A percentile compares a stretch with the other conserved stretches of the same genome.
These are phyloP conservation scores for Salvelinus sp. DNA, from an alignment of 2,113 vertebrate species.

Conservation along the genomic window DNA sequence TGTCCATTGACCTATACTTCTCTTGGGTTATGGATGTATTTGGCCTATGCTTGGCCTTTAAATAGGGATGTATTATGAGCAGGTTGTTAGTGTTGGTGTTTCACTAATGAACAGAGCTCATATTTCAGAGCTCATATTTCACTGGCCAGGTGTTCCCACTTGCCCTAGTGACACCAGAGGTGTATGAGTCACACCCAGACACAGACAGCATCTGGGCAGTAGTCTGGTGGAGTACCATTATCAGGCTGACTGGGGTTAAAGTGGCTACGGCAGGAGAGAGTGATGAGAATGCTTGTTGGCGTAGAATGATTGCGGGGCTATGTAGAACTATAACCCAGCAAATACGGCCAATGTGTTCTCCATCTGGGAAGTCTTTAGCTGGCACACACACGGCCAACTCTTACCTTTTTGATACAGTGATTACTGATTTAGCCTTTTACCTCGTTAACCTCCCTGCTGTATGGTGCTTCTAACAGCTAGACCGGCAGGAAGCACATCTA, in stretches of 20 bases:
- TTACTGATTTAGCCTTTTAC: slow-evolving; percentile 42
- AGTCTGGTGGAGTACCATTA: slow-evolving; percentile 37
- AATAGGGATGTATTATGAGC: too few relatives aligned
- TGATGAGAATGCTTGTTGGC: slow-evolving; percentile 55
- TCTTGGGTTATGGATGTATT: too few relatives aligned
- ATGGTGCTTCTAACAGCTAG: slow-evolving; percentile 9
- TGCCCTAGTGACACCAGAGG: not conserved
- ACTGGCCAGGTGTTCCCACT: not conserved
- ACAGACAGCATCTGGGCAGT: slow-evolving; percentile 6
- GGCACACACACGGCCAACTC: slow-evolving; percentile 42
- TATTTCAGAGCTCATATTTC: not conserved
- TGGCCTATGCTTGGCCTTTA: too few relatives aligned
- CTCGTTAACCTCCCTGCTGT: slow-evolving; percentile 46
- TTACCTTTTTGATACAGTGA: slow-evolving; percentile 52
- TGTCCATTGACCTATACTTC: too few relatives aligned
- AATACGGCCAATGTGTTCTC: slow-evolving; percentile 59
- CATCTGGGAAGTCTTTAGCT: slow-evolving; percentile 60
- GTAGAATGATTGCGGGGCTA: not conserved
- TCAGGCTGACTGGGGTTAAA: not conserved
- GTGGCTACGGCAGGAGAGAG: slow-evolving; percentile 16
- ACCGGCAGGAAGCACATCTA: not conserved
- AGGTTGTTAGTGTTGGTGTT: not conserved
- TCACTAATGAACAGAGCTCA: not conserved
- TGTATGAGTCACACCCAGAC: too few relatives aligned
- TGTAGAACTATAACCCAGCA: slow-evolving; percentile 33